Evolutionary conservation across 1,140 invertebrate genomes (phyloP), one percentile per base, ranked within the genome.

Genomic region (Brachionus asplanchnoidis): DNA sequence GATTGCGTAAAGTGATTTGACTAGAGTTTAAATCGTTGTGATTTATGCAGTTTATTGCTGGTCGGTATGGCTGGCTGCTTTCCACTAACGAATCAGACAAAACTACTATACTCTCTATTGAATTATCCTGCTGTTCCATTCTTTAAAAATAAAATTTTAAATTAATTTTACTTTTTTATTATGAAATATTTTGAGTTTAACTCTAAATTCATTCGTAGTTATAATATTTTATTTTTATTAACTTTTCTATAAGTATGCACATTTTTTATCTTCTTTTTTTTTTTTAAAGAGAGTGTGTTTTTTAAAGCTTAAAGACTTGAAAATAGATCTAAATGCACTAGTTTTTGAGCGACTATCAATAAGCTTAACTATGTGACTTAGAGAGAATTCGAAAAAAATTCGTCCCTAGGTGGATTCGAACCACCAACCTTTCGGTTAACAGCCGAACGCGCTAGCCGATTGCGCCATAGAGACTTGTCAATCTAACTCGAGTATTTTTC

Each of bases 351-450:
- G 26, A 32, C n/a, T 32, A 7, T 36, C 26, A 70, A 70, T 36
- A 70, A 70, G 36, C 36, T 70, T 36, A 70, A 23, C 12, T 9
- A 14, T 28, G 3, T n/a, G 17, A 4, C 1, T 32, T 8, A 36
- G 8, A 65, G 26, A 23, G 17, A 60, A 5, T 20, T 20, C 3
- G 53, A 60, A 60, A 60, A 56, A 60, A 60, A 60, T 70, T 70
- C 66, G 66, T 70, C 66, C 66, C 66, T 70, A 70, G 66, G 66
- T 70, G 66, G 66, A 70, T 70, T 70, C 66, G 66, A 70, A 70
- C 66, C 66, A 70, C 66, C 66, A 70, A 70, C 66, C 66, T 70
- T 70, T 70, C 66, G 66, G 66, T 70, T 70, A 70, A 70, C 66
- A 70, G 66, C 66, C 66, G 66, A 70, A 70, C 66, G 66, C 66